Evolutionary conservation across 1,140 invertebrate species (phyloP), one percentile per base, ranked within the genome.

Genomic region (Oscheius sp.): DNA sequence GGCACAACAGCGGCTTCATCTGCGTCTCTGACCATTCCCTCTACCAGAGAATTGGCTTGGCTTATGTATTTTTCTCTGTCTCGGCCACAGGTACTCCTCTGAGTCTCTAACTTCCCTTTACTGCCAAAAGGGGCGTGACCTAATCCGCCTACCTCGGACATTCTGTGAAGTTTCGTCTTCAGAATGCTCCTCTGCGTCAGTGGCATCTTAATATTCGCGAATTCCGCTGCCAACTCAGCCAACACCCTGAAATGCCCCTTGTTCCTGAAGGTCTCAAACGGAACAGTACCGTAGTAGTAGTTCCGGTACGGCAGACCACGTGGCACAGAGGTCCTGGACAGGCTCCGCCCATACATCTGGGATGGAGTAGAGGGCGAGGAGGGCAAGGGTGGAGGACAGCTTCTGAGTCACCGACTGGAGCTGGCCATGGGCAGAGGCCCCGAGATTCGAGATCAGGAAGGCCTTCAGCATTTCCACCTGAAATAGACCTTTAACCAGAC

Each of bases 151-250:
- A 52, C 46, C 66, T 68, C 52, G 3, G 46, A 65, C 15, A 68
- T 49, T 31, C 66, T 3, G 31, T 68, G 66, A 18, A 68, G 29
- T 59, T 68, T 49, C 3, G 66, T 58, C 52, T 68, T 68, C 0
- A 68, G 66, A 15, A 59, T 32, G 63, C 46, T 58, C 20, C 66
- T 52, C 35, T 68, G 66, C 20, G 66, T 59, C 18, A 68, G 2
- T 23, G 66, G 66, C 66, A 68, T 68, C 7, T 52, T 29, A 15
- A 68, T 49, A 59, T 68, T 67, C 18, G 45, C 23, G 29, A 68
- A 68, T 31, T 68, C 66, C 3, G 66, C 66, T 15, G 66, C 66
- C 10, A 68, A 26, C 26, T 68, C 66, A 23, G 66, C 66, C 45
- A 68, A 32, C 4, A 68, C 66, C 32, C 66, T 68, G n/a, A 55